Evolutionary conservation across 2,797 vertebrate genomes (phyloP).

Genomic region (Sebastes reedi): DNA sequence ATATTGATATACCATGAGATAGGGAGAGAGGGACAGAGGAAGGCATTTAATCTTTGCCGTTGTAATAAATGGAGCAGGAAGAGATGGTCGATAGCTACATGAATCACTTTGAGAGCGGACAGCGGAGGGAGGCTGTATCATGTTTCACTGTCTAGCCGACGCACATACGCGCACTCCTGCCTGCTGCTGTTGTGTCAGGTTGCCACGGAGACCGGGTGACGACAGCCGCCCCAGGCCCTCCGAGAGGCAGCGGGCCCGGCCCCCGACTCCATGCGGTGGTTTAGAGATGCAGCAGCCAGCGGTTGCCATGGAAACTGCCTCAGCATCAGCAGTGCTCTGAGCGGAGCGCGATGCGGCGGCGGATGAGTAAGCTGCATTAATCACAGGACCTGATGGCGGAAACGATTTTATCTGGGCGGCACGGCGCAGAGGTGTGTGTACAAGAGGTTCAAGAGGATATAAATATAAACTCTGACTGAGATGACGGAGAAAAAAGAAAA

Average conservation of each 20-base stretch:
- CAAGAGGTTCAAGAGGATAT: background rate
- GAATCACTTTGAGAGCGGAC: slow-evolving; percentile 60
- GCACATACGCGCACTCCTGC: slow-evolving; percentile 12
- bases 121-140: slow-evolving; percentile 57
- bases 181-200: slow-evolving; percentile 71
- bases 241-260: slow-evolving; percentile 20
- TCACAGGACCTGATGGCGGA: slow-evolving; percentile 35
- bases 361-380: slow-evolving; percentile 60
- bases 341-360: slow-evolving; percentile 14
- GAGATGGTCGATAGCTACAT: slow-evolving; percentile 64
- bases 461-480: background rate
- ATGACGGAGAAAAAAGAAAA: background rate
- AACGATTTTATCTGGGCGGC: slow-evolving; percentile 7
- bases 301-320: slow-evolving; percentile 75
- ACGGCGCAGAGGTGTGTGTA: background rate
- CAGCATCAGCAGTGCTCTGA: slow-evolving; percentile 56
- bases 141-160: slow-evolving; percentile 62
- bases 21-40: background rate
- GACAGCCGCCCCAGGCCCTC: slow-evolving; percentile 49
- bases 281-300: slow-evolving; percentile 51
- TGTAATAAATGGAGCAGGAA: slow-evolving; percentile 61
- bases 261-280: slow-evolving; percentile 44
- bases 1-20: slow-evolving; percentile 54
- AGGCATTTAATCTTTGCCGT: slow-evolving; percentile 63
- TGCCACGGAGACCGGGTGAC: slow-evolving; percentile 67